Evolutionary conservation across 2,888 invertebrate species (phyloP).

Genomic region (Calameuta idolon): DNA sequence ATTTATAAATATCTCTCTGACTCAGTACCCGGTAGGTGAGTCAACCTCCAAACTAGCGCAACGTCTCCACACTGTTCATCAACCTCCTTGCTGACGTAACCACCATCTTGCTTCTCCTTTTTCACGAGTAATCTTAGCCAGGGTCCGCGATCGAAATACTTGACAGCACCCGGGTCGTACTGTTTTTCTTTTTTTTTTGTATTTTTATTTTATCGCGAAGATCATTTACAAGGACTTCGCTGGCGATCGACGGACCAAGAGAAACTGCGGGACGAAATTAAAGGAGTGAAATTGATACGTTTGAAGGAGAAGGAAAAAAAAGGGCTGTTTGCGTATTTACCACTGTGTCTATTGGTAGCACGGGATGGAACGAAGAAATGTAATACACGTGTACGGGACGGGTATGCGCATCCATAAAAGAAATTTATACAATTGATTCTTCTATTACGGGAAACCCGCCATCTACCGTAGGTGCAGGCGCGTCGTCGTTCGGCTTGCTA

Average conservation of each 20-base stretch:
- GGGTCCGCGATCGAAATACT: not conserved
- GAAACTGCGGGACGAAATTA: not conserved
- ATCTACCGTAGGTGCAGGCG: not conserved
- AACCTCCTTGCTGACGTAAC: not conserved
- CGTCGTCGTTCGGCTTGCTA: not conserved
- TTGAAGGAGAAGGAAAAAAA: not conserved
- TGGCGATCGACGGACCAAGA: not conserved
- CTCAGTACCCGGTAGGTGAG: slow-evolving; percentile 49
- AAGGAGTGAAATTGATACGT: not conserved
- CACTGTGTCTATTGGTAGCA: not conserved
- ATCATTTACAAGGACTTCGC: not conserved
- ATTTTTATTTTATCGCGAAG: not conserved
- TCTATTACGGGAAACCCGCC: not conserved
- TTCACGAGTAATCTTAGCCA: not conserved
- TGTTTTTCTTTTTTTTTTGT: not conserved
- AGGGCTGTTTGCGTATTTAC: not conserved
- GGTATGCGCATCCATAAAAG: not conserved
- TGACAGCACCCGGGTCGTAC: not conserved
- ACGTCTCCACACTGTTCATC: not conserved
- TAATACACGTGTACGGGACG: not conserved
- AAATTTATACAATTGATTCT: not conserved
- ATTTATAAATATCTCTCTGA: slow-evolving; percentile 55
- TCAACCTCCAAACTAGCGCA: slow-evolving; percentile 47
- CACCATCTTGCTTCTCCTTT: not conserved
- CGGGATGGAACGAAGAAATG: not conserved